These are phyloP conservation scores for Urocyon cinereoargenteus DNA, from an alignment of 2,797 vertebrate genomes.

Conservation along the genomic window DNA sequence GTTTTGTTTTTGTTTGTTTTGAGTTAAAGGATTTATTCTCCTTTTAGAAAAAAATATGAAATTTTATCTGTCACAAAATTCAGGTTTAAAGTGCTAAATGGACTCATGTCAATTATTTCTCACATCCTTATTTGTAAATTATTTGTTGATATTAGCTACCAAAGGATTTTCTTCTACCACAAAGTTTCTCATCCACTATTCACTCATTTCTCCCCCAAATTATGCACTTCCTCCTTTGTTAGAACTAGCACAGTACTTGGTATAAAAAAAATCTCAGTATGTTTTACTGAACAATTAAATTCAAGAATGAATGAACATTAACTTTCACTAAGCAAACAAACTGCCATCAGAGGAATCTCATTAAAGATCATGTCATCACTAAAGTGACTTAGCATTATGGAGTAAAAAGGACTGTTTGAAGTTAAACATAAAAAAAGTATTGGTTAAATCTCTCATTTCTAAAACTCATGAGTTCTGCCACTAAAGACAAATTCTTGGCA, in stretches of 20 bases:
- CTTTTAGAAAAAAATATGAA: not conserved
- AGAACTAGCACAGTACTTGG: not conserved
- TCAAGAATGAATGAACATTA: not conserved
- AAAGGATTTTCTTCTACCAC: not conserved
- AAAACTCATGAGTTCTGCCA: not conserved
- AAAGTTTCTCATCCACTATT: not conserved
- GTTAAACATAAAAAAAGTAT: not conserved
- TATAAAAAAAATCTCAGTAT: not conserved
- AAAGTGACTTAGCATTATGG: slow-evolving; percentile 4
- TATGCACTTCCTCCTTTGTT: not conserved
- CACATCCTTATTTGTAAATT: not conserved
- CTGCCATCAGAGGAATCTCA: not conserved
- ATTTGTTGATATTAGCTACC: not conserved
- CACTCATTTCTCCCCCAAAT: not conserved
- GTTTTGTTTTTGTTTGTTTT: not conserved
- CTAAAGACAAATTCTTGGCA: not conserved
- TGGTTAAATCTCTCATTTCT: slow-evolving; percentile 9
- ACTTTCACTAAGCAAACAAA: not conserved
- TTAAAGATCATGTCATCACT: not conserved
- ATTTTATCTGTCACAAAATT: not conserved
- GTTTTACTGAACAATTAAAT: slow-evolving; percentile 15
- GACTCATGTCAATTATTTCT: not conserved
- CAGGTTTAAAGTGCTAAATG: not conserved
- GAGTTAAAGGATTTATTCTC: not conserved
- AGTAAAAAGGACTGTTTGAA: not conserved